phyloP scores from a whole-genome alignment of 2,888 invertebrate genomes.

The Hyalella azteca region DNA sequence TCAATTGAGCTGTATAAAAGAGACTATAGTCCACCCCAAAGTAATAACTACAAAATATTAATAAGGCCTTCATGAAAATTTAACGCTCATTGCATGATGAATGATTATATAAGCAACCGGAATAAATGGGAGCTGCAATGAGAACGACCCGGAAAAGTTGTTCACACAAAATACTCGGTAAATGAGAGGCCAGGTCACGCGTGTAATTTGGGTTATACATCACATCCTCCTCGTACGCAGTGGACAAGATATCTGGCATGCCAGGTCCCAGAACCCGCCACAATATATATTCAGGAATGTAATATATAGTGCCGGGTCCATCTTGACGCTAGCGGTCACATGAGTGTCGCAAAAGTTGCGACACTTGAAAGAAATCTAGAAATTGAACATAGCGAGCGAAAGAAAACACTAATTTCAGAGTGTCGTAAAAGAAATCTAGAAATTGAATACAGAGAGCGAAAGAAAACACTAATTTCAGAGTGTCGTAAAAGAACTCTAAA shows the following conservation, averaged over 20 bases:
- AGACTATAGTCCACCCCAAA: too few species aligned
- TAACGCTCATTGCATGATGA: not conserved
- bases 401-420: too few species aligned
- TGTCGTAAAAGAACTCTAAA: too few species aligned
- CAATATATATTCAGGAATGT: slow-evolving; percentile 25
- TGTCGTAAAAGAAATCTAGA: too few species aligned
- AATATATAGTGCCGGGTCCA: not conserved
- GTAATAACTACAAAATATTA: too few species aligned
- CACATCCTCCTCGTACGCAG: not conserved
- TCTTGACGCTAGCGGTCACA: too few species aligned
- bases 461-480: too few species aligned
- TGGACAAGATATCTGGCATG: slow-evolving; percentile 26
- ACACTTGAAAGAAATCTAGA: not conserved
- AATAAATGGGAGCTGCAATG: too few species aligned
- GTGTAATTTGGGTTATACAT: slow-evolving; percentile 26
- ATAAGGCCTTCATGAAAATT: too few species aligned
- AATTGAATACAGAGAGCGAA: too few species aligned
- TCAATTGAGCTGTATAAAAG: too few species aligned
- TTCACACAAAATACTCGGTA: not conserved
- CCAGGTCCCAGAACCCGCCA: not conserved
- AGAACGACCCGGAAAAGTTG: not conserved
- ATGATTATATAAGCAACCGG: not conserved
- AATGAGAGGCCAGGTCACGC: not conserved
- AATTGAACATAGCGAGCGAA: too few species aligned
- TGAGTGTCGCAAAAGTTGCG: not conserved